Conservation (phyloP, 2,113 vertebrate genomes). For the Sminthopsis crassicaudata region DNA sequence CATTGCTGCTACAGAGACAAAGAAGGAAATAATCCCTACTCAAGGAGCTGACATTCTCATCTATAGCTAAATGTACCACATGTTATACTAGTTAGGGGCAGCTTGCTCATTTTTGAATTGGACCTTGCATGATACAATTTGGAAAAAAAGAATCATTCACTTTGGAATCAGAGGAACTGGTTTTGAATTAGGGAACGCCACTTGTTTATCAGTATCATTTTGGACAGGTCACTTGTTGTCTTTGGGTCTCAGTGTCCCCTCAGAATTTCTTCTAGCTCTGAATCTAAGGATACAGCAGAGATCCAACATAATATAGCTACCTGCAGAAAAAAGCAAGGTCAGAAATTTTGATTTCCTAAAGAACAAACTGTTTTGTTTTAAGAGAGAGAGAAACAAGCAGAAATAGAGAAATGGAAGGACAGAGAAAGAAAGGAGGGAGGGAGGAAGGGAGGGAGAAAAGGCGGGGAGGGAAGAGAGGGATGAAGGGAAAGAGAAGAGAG, state of each 20-base stretch:
- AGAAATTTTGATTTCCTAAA: constrained; percentile 49
- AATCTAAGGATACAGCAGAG: not conserved
- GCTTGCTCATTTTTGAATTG: not conserved
- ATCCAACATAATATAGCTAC: not conserved
- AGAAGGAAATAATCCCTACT: not conserved
- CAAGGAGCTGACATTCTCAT: not conserved
- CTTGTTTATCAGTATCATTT: not conserved
- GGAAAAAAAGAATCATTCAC: not conserved
- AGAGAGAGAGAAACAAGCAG: not conserved
- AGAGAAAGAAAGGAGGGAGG: too few relatives aligned
- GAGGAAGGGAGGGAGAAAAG: not conserved
- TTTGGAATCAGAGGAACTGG: constrained; percentile 7
- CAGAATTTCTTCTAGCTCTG: not conserved
- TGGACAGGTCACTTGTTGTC: not conserved
- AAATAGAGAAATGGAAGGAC: too few relatives aligned
- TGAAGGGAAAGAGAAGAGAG: too few relatives aligned
- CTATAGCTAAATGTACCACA: not conserved
- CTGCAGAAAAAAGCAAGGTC: constrained; percentile 22
- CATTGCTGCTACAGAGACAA: not conserved
- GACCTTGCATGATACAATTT: not conserved
- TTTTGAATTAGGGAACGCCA: not conserved
- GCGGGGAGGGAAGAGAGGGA: too few relatives aligned
- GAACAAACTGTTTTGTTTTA: constrained; percentile 46
- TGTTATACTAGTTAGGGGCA: not conserved
- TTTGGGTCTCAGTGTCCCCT: not conserved